Evolutionary conservation across 2,797 vertebrate species (phyloP).

Genomic region (Heterohyrax brucei): DNA sequence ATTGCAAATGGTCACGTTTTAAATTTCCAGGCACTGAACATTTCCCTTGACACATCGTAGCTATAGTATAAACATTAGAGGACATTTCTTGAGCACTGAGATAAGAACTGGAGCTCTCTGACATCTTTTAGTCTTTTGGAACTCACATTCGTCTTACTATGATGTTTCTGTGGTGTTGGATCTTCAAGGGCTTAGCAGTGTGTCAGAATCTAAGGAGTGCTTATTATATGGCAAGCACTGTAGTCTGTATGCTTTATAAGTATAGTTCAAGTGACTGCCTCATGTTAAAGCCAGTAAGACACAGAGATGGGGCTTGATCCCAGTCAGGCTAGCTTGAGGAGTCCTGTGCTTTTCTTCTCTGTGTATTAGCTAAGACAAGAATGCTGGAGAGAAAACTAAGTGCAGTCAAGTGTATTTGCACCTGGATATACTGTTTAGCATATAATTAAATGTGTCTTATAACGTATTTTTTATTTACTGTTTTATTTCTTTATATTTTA

Average conservation of each 20-base stretch:
- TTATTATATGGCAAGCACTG: neutral
- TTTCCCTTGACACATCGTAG: neutral
- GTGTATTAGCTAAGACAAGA: too few species aligned
- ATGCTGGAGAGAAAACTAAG: too few species aligned
- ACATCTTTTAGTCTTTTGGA: neutral
- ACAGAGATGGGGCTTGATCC: neutral
- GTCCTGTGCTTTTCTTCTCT: too few species aligned
- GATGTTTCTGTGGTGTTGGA: neutral
- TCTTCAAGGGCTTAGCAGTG: neutral
- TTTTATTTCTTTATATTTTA: conserved; percentile 22
- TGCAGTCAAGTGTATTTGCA: too few species aligned
- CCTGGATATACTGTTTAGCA: neutral
- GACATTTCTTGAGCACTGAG: neutral
- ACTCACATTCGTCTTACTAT: conserved; percentile 12
- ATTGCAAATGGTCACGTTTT: neutral
- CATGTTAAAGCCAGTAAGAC: neutral
- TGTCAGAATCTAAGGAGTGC: neutral
- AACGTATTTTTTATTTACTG: conserved; percentile 4
- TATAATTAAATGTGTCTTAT: neutral
- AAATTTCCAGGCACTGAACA: neutral
- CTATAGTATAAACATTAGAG: neutral
- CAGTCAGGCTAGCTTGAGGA: neutral
- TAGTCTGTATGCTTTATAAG: neutral
- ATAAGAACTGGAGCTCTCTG: neutral
- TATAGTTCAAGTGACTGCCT: conserved; percentile 10